phyloP scores from a whole-genome alignment of 2,113 vertebrate genomes.

The Rhizomys pruinosus region DNA sequence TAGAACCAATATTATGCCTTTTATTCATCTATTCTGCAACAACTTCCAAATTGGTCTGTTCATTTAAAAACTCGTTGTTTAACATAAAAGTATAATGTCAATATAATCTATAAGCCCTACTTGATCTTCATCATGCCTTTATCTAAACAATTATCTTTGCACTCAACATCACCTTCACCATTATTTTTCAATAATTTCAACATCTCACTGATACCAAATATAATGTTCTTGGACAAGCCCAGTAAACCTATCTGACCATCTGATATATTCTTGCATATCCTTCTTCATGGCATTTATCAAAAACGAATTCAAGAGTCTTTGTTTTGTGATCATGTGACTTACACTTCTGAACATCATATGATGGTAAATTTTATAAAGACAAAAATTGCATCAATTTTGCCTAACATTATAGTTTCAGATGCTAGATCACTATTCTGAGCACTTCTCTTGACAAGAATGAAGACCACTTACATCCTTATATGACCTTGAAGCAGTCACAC shows the following conservation, averaged over 20 bases:
- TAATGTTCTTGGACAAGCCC: neutral
- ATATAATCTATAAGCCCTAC: neutral
- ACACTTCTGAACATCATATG: neutral
- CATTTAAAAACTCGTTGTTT: neutral
- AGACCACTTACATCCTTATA: neutral
- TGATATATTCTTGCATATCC: conserved; percentile 4
- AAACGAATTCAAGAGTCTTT: neutral
- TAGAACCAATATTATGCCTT: neutral
- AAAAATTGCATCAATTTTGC: neutral
- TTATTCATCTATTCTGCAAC: neutral
- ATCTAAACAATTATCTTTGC: neutral
- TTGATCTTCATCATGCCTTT: neutral
- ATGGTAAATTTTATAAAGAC: neutral
- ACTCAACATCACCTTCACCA: neutral
- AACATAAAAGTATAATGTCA: neutral
- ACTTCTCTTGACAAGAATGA: neutral
- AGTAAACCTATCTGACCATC: neutral
- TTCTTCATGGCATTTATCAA: neutral
- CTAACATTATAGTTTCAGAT: neutral
- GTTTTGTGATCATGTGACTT: neutral
- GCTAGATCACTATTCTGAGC: neutral
- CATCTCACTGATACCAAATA: neutral
- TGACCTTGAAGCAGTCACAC: neutral
- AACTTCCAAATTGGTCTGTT: neutral
- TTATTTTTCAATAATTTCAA: neutral